Evolutionary conservation across 1,140 invertebrate genomes (phyloP).

Genomic region (Proales similis): DNA sequence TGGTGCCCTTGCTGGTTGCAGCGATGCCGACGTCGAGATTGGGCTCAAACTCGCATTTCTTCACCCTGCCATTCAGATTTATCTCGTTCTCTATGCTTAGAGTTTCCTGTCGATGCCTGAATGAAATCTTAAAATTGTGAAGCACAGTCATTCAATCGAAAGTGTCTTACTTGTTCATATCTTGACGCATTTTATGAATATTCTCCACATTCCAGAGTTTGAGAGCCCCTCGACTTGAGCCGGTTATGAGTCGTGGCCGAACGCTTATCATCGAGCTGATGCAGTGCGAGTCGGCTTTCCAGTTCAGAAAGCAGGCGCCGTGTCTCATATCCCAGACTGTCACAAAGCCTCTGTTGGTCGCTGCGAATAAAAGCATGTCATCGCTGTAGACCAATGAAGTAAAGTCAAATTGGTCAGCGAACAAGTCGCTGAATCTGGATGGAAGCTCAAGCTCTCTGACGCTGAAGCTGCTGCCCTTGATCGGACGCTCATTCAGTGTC

Average conservation of each 20-base stretch:
- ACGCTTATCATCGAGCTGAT: conserved; percentile 43
- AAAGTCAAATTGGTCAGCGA: conserved; percentile 41
- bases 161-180: not conserved
- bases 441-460: conserved; percentile 50
- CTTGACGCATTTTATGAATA: not conserved
- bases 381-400: conserved; percentile 47
- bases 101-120: conserved; percentile 42
- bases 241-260: conserved; percentile 23
- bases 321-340: conserved; percentile 50
- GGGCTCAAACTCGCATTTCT: conserved; percentile 48
- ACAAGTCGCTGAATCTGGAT: not conserved
- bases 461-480: conserved; percentile 43
- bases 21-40: conserved; percentile 52
- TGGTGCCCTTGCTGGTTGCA: conserved; percentile 47
- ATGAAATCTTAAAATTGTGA: conserved; percentile 43
- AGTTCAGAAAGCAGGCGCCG: conserved; percentile 51
- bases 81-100: conserved; percentile 53
- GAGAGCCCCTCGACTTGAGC: conserved; percentile 15
- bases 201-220: conserved; percentile 36
- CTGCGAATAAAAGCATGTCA: conserved; percentile 47
- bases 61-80: conserved; percentile 47
- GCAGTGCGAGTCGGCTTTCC: conserved; percentile 49
- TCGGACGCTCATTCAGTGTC: conserved; percentile 47
- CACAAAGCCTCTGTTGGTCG: conserved; percentile 45
- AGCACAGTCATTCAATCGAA: not conserved